Percentiles rank a stretch among this genome's conserved stretches.
Evolutionary conservation across 2,888 invertebrate species (phyloP).

Genomic region (Microplitis deprimator): DNA sequence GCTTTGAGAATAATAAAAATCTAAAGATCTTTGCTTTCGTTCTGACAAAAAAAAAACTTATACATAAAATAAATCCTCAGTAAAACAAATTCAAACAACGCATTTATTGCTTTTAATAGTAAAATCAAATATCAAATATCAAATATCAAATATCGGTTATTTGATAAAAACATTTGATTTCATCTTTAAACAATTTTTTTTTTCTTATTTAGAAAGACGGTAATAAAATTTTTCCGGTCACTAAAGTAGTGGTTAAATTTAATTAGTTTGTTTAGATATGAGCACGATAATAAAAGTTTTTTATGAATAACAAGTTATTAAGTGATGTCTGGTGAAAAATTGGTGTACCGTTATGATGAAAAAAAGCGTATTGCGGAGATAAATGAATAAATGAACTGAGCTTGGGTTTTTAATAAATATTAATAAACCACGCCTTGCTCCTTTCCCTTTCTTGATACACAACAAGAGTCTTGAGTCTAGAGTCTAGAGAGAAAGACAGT

Average conservation of each 20-base stretch:
- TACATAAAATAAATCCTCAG: not conserved
- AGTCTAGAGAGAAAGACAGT: conserved; percentile 18
- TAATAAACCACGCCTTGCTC: conserved; percentile 2
- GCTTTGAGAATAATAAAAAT: conserved; percentile 11
- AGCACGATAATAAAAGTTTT: not conserved
- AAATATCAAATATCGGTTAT: no score
- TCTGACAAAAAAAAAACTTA: not conserved
- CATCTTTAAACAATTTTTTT: not conserved
- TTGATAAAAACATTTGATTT: no score
- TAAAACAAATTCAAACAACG: no score
- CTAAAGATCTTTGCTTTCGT: not conserved
- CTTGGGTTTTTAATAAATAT: not conserved
- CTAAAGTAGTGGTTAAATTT: not conserved
- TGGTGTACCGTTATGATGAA: not conserved
- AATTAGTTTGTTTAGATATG: not conserved
- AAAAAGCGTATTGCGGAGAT: not conserved
- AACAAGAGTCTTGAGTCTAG: not conserved
- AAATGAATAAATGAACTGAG: not conserved
- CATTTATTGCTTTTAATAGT: no score
- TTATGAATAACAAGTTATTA: not conserved
- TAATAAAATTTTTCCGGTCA: not conserved
- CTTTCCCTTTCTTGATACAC: conserved; percentile 29
- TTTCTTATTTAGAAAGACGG: not conserved
- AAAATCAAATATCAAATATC: no score
- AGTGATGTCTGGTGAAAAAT: not conserved